phyloP scores from a whole-genome alignment of 2,888 invertebrate species.

The Polymixis lichenea region DNA sequence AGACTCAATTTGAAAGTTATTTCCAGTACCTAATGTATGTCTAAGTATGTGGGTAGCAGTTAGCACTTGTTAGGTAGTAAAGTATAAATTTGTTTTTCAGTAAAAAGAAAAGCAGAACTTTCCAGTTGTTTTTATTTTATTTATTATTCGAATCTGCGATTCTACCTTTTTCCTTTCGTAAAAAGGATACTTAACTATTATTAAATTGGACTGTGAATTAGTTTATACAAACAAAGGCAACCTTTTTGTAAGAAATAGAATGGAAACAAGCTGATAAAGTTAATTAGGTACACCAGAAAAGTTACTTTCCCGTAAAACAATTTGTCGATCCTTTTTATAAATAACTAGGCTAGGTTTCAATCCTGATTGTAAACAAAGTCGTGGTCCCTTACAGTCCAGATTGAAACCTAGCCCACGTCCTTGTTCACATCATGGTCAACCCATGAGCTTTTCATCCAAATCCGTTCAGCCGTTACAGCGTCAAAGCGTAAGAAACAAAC shows the following conservation, averaged over 20 bases:
- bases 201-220: background rate
- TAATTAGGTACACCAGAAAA: background rate
- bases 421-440: no score
- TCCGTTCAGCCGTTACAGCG: no score
- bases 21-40: slow-evolving; percentile 31
- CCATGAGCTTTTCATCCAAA: no score
- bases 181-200: background rate
- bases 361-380: no score
- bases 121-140: background rate
- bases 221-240: background rate
- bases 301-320: background rate
- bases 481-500: no score
- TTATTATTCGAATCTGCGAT: background rate
- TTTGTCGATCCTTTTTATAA: background rate
- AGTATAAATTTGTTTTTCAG: background rate
- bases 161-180: background rate
- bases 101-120: background rate
- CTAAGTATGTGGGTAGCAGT: slow-evolving; percentile 7
- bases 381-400: no score
- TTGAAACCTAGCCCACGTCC: no score
- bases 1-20: slow-evolving; percentile 52
- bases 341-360: no score
- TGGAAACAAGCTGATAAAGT: background rate
- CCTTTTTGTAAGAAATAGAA: background rate
- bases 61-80: background rate